These are phyloP conservation scores for Pelodiscus sinensis DNA, from an alignment of 2,113 vertebrate genomes.

Conservation along the genomic window DNA sequence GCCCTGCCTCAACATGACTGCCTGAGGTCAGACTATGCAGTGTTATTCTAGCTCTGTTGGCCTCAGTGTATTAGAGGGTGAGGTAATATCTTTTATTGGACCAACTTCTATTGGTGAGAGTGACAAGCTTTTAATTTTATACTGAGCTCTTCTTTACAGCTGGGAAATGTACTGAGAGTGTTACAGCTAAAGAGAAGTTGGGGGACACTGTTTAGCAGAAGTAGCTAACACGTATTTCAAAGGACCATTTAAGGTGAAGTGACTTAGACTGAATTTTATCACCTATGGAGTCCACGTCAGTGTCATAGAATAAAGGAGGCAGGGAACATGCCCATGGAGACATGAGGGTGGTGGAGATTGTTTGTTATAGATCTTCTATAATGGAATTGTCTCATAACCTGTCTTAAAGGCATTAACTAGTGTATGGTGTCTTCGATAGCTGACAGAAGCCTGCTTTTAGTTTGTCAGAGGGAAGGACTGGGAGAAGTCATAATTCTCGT, in stretches of 20 bases:
- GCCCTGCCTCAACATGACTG: neutral
- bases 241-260: neutral
- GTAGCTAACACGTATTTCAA: neutral
- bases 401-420: neutral
- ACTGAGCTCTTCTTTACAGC: neutral
- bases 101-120: neutral
- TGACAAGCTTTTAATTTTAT: neutral
- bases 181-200: neutral
- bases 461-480: neutral
- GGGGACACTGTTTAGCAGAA: neutral
- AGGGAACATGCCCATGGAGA: neutral
- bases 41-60: neutral
- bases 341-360: accelerated
- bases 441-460: neutral
- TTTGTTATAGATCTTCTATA: neutral
- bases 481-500: neutral
- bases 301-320: neutral
- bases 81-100: neutral
- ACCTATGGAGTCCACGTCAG: neutral
- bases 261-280: neutral
- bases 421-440: neutral
- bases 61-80: neutral
- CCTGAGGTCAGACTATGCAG: neutral
- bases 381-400: neutral
- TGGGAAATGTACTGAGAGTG: neutral